phyloP scores from a whole-genome alignment of 2,888 invertebrate species.

The Catocala nupta region DNA sequence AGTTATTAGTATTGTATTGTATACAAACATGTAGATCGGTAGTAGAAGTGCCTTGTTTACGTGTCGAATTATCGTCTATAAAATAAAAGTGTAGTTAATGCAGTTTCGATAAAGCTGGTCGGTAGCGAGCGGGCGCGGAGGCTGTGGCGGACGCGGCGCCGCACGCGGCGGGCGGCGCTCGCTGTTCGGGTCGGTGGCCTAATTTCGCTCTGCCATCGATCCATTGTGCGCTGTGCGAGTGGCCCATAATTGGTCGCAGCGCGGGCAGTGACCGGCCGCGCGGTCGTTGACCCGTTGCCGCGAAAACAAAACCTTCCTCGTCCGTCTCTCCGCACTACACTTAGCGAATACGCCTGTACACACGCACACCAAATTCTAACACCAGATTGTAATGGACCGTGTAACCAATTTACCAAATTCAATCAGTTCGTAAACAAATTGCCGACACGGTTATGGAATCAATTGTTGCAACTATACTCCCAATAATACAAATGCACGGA shows the following conservation, averaged over 20 bases:
- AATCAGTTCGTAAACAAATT: conserved; percentile 20
- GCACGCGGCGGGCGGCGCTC: conserved; percentile 56
- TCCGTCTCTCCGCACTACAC: conserved; percentile 56
- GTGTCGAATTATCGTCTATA: background rate
- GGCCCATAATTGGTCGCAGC: conserved; percentile 87
- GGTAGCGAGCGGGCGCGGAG: conserved; percentile 45
- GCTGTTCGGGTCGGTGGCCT: conserved; percentile 78
- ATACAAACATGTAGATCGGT: background rate
- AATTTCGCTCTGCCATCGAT: conserved; percentile 86
- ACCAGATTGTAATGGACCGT: conserved; percentile 16
- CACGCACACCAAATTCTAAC: conserved; percentile 34
- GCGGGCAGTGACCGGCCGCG: conserved; percentile 85
- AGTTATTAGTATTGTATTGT: background rate
- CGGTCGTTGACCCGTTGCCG: conserved; percentile 80
- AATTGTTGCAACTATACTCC: conserved; percentile 19
- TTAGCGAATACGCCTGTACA: conserved; percentile 46
- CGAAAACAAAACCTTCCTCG: conserved; percentile 84
- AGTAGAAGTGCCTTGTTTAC: background rate
- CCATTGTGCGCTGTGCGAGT: conserved; percentile 87
- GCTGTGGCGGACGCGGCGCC: conserved; percentile 55
- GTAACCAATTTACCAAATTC: conserved; percentile 10
- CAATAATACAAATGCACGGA: conserved; percentile 9
- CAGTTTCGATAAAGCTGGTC: conserved; percentile 8
- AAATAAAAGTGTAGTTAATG: conserved; percentile 2
- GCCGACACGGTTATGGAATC: conserved; percentile 15